phyloP scores from a whole-genome alignment of 1,140 invertebrate genomes.

The Zaprionus davidi region DNA sequence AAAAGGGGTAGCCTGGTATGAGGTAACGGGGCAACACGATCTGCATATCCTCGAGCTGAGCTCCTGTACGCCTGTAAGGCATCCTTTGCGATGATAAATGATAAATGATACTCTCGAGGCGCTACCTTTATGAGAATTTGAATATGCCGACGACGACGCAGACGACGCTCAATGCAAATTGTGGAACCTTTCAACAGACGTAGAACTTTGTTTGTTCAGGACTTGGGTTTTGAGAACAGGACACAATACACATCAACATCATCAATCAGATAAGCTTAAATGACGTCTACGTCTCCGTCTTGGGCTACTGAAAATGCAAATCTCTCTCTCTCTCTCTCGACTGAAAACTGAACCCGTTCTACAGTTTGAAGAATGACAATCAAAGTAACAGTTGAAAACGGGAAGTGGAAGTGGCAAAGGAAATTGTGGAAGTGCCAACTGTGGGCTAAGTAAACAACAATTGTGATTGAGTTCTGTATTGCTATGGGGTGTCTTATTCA shows the following conservation, averaged over 20 bases:
- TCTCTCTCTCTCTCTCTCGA: conserved; percentile 34
- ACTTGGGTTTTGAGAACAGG: conserved; percentile 22
- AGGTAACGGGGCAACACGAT: conserved; percentile 10
- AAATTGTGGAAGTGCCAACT: conserved; percentile 32
- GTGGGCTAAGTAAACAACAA: conserved; percentile 74
- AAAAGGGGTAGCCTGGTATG: not conserved
- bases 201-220: conserved; percentile 68
- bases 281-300: conserved; percentile 59
- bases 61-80: conserved; percentile 14
- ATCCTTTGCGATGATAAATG: conserved; percentile 71
- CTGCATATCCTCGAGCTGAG: conserved; percentile 53
- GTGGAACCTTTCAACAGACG: conserved; percentile 64
- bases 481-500: conserved; percentile 7
- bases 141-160: conserved; percentile 66
- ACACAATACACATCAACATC: conserved; percentile 68
- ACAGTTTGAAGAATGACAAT: conserved; percentile 69
- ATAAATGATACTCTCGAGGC: conserved; percentile 60
- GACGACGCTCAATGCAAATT: conserved; percentile 73
- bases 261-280: conserved; percentile 83
- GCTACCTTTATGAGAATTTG: conserved; percentile 52
- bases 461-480: conserved; percentile 47
- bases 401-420: conserved; percentile 25
- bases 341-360: conserved; percentile 77
- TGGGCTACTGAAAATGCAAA: conserved; percentile 60
- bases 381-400: conserved; percentile 68